Evolutionary conservation across 2,888 invertebrate genomes (phyloP).

Genomic region (Lingula anatina): DNA sequence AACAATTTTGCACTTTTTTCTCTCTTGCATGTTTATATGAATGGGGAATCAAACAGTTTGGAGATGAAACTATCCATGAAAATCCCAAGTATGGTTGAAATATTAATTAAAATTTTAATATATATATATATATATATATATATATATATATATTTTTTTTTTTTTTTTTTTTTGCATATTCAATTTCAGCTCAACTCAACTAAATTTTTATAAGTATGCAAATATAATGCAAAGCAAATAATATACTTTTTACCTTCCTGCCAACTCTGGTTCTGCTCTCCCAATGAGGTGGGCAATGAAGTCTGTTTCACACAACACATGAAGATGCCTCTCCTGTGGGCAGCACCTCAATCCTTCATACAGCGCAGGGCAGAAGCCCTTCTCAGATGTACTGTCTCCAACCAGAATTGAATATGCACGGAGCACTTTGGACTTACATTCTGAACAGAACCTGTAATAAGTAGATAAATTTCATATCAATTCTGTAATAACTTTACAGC

Average conservation of each 20-base stretch:
- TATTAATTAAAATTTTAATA: no score
- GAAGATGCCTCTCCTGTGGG: conserved; percentile 79
- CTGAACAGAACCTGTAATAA: conserved; percentile 70
- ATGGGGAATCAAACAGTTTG: no score
- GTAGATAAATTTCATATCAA: no score
- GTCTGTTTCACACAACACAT: conserved; percentile 80
- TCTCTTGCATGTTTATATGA: no score
- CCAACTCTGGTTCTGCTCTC: conserved; percentile 84
- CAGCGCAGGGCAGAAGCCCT: conserved; percentile 80
- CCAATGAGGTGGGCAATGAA: conserved; percentile 83
- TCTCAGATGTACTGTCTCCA: conserved; percentile 72
- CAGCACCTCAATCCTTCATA: conserved; percentile 76
- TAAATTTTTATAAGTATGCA: background rate
- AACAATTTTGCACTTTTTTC: background rate
- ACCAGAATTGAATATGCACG: conserved; percentile 82
- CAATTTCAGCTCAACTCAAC: no score
- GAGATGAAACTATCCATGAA: no score
- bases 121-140: no score
- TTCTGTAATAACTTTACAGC: no score
- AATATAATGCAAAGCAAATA: background rate
- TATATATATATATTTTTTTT: no score
- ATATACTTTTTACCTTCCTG: conserved; percentile 63
- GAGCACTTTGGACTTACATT: conserved; percentile 85
- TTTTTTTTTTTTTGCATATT: no score
- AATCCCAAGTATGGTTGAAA: no score